phyloP scores from a whole-genome alignment of 2,888 invertebrate species.

The Neoitamus cyanurus region DNA sequence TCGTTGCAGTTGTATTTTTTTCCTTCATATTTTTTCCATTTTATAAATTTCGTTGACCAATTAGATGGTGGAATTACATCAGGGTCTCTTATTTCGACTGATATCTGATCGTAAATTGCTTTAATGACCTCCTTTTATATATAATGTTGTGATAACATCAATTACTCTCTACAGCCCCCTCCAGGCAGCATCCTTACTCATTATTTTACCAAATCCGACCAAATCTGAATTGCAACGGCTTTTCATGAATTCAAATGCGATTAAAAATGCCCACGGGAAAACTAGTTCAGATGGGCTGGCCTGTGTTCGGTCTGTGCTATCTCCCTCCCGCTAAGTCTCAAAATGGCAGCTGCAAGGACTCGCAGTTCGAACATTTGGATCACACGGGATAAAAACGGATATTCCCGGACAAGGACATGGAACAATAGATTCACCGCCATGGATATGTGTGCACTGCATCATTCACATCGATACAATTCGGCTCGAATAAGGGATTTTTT shows the following conservation, averaged over 20 bases:
- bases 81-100: too few species aligned
- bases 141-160: not conserved
- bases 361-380: conserved; percentile 17
- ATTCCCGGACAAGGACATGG: not conserved
- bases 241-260: not conserved
- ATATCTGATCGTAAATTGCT: not conserved
- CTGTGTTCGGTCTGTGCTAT: not conserved
- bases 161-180: not conserved
- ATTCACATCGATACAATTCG: not conserved
- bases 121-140: not conserved
- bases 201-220: not conserved
- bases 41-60: too few species aligned
- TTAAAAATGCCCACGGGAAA: not conserved
- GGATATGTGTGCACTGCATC: not conserved
- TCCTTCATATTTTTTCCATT: too few species aligned
- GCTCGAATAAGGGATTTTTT: not conserved
- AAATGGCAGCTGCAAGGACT: conserved; percentile 20
- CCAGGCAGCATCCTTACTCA: not conserved
- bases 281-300: not conserved
- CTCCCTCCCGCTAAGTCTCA: conserved; percentile 19
- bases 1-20: too few species aligned
- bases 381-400: conserved; percentile 1
- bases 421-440: not conserved
- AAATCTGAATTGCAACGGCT: not conserved
- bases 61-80: too few species aligned